phyloP scores from a whole-genome alignment of 2,888 invertebrate genomes.

The Drosophila infuscata region DNA sequence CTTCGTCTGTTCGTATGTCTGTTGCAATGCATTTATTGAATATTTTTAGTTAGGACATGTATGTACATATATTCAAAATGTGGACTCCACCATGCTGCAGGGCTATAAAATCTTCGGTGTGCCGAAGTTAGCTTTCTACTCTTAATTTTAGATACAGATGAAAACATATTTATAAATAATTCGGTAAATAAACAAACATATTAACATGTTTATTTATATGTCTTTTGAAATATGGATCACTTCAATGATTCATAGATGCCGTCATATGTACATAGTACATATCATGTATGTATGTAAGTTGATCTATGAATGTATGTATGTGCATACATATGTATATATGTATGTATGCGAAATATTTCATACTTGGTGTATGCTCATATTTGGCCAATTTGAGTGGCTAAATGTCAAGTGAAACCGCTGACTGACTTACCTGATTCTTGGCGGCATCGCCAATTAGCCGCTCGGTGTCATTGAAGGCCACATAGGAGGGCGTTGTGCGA shows the following conservation, averaged over 20 bases:
- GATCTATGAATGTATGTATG: not conserved
- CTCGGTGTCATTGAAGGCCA: constrained; percentile 94
- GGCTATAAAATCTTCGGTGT: not conserved
- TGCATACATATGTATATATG: not conserved
- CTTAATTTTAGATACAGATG: not conserved
- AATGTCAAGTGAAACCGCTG: constrained; percentile 14
- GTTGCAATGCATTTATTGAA: not conserved
- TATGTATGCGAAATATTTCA: not conserved
- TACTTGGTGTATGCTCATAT: constrained; percentile 22
- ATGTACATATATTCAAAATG: not conserved
- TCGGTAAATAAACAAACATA: not conserved
- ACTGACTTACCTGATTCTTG: constrained; percentile 89
- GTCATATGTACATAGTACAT: not conserved
- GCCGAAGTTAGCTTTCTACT: not conserved
- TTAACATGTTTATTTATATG: not conserved
- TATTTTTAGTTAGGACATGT: not conserved
- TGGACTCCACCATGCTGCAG: not conserved
- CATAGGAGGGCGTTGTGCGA: constrained; percentile 94
- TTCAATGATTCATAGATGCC: not conserved
- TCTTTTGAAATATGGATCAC: not conserved
- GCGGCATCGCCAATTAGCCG: constrained; percentile 94
- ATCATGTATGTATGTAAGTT: not conserved
- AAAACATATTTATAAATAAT: constrained; percentile 8
- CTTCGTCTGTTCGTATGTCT: not conserved
- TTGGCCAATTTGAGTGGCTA: constrained; percentile 33